These are phyloP conservation scores for Zeus faber DNA, from an alignment of 2,113 vertebrate genomes.

Conservation along the genomic window DNA sequence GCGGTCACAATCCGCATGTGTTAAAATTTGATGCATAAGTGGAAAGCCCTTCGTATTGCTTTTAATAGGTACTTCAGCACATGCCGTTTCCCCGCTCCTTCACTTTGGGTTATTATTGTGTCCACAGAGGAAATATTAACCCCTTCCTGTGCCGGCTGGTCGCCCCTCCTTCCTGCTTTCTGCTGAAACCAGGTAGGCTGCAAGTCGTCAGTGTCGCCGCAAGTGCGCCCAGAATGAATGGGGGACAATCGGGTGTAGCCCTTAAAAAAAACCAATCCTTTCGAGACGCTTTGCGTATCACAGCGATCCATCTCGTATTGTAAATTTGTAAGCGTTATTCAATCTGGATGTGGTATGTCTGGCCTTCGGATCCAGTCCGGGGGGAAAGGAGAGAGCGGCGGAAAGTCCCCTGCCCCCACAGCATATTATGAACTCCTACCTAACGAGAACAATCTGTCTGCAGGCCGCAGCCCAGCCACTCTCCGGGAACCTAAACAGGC, in stretches of 20 bases:
- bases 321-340: not conserved
- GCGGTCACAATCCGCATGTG: slow-evolving; percentile 39
- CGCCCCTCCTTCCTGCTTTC: too few species aligned
- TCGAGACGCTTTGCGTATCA: too few species aligned
- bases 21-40: slow-evolving; percentile 32
- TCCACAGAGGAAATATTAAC: slow-evolving; percentile 67
- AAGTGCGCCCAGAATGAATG: too few species aligned
- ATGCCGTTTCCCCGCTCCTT: slow-evolving; percentile 6
- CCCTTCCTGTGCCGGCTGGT: slow-evolving; percentile 55
- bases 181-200: too few species aligned
- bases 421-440: slow-evolving; percentile 71
- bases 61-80: slow-evolving; percentile 8
- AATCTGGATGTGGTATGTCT: slow-evolving; percentile 4
- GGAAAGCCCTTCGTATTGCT: slow-evolving; percentile 39
- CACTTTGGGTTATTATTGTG: slow-evolving; percentile 22
- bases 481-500: slow-evolving; percentile 23
- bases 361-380: slow-evolving; percentile 12
- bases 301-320: too few species aligned
- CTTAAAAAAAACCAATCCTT: too few species aligned
- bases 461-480: slow-evolving; percentile 47
- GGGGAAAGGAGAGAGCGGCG: too few species aligned
- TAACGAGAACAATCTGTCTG: slow-evolving; percentile 93
- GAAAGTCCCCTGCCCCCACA: slow-evolving; percentile 58
- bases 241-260: too few species aligned
- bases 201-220: too few species aligned